Conservation (phyloP, 2,113 vertebrate species). For the Harpagus bidentatus region DNA sequence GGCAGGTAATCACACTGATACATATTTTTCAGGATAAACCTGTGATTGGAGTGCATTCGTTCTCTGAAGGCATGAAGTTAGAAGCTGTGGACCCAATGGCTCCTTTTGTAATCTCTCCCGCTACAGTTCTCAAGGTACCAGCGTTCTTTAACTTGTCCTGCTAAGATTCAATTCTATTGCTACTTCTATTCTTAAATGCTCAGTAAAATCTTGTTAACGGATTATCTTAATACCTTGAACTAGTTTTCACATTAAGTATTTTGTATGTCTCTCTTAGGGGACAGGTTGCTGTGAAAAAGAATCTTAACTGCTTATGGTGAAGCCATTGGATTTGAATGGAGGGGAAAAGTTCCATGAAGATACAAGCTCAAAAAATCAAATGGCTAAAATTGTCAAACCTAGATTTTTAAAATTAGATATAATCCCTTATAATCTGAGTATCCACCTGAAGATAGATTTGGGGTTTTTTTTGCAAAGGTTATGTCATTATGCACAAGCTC, state of each 20-base stretch:
- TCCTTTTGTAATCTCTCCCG: conserved; percentile 92
- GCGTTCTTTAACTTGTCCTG: background rate
- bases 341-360: background rate
- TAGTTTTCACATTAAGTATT: background rate
- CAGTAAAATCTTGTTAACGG: background rate
- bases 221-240: background rate
- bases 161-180: background rate
- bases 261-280: background rate
- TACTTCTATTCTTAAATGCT: background rate
- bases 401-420: background rate
- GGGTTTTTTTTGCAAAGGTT: background rate
- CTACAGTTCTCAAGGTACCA: conserved; percentile 90
- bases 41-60: conserved; percentile 81
- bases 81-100: conserved; percentile 89
- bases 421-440: background rate
- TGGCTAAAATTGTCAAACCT: background rate
- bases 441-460: background rate
- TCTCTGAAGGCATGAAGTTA: conserved; percentile 92
- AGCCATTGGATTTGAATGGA: background rate
- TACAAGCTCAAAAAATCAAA: background rate
- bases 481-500: background rate
- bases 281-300: background rate
- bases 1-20: background rate
- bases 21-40: conserved; percentile 84
- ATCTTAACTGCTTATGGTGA: background rate